phyloP scores from a whole-genome alignment of 1,140 invertebrate species.

The Drosophila teissieri region DNA sequence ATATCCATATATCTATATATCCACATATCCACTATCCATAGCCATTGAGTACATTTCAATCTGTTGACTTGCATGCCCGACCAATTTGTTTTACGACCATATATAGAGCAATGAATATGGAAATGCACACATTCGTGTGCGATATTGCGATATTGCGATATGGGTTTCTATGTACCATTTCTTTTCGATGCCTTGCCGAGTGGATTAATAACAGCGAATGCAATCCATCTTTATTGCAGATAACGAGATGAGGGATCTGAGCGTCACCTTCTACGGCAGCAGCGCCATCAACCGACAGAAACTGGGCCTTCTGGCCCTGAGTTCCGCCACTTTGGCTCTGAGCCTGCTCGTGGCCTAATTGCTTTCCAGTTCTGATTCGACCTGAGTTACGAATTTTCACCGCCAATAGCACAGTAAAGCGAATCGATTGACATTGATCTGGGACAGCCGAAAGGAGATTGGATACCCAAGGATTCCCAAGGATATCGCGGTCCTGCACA shows the following conservation, averaged over 20 bases:
- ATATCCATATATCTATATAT: not conserved
- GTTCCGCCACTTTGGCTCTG: slow-evolving; percentile 58
- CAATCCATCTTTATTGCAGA: slow-evolving; percentile 61
- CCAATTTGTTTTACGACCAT: slow-evolving; percentile 48
- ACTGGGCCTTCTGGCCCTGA: slow-evolving; percentile 60
- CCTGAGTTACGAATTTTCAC: slow-evolving; percentile 68
- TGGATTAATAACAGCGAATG: slow-evolving; percentile 27
- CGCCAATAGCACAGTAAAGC: slow-evolving; percentile 73
- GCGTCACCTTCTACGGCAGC: slow-evolving; percentile 84
- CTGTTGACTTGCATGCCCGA: slow-evolving; percentile 49
- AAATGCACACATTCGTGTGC: slow-evolving; percentile 31
- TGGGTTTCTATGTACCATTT: slow-evolving; percentile 26
- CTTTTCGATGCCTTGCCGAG: not conserved
- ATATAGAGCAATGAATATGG: slow-evolving; percentile 38
- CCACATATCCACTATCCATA: not conserved
- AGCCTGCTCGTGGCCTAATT: slow-evolving; percentile 63
- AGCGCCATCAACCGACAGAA: slow-evolving; percentile 70
- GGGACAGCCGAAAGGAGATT: slow-evolving; percentile 6
- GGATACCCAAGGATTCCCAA: not conserved
- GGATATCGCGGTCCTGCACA: slow-evolving; percentile 25
- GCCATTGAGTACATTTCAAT: slow-evolving; percentile 36
- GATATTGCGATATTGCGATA: not conserved
- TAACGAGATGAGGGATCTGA: slow-evolving; percentile 83
- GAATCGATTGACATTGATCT: slow-evolving; percentile 37
- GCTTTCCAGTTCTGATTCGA: slow-evolving; percentile 22